Evolutionary conservation across 2,113 vertebrate species (phyloP), one percentile per base, ranked within the genome.

Genomic region (Catagonus wagneri): DNA sequence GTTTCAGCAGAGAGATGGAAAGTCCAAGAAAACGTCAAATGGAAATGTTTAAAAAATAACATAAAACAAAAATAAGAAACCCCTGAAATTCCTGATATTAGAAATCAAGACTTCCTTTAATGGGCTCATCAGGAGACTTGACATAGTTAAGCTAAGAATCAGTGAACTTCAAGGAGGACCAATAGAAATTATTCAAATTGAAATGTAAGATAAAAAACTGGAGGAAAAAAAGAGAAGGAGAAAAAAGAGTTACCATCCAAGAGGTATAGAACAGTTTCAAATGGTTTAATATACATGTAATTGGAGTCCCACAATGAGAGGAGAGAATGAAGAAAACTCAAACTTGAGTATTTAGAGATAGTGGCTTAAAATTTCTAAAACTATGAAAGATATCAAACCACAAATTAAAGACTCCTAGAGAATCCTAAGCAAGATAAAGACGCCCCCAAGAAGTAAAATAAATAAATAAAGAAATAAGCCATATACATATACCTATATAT

Each of bases 181-280:
- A 78, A 80, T 0, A 63, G 56, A 95, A 86, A 95, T 65, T 56
- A 86, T 63, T 96, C 78, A 72, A 74, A 89, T 9, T 92, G 29
- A 94, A 95, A 88, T 15, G 66, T 17, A 87, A 58, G 5, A 76
- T 15, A 39, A 10, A 83, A 75, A 36, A 85, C 23, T 17, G 9
- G 25, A 8, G 20, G 23, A 1, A 22, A 34, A 29, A 17, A 68
- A 15, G 13, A 25, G 65, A 7, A 23, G 36, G 29, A 50, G 34
- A 12, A 25, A 69, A 76, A 78, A 44, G 29, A 84, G 32, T 19
- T 63, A 54, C 3, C 16, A 71, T 54, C 17, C 23, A 94, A 87
- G 50, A 93, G 52, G 6, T 93, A 63, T 2, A 6, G 58, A 85
- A 60, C 4, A 54, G 76, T 54, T 83, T 72, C 66, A 95, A 81